These are phyloP conservation scores for Hydraecia micacea DNA, from an alignment of 2,888 invertebrate genomes.

Conservation along the genomic window DNA sequence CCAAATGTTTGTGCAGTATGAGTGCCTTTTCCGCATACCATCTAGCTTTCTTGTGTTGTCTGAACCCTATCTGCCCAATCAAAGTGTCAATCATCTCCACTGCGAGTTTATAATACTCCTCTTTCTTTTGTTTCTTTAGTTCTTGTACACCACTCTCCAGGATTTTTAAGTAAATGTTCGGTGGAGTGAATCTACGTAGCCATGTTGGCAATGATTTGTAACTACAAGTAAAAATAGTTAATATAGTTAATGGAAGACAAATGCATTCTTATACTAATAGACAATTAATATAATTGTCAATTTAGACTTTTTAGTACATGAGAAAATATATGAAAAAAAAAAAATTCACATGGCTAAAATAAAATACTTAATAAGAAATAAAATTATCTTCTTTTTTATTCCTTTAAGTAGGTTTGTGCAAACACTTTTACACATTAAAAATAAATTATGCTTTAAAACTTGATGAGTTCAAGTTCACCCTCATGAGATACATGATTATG, in stretches of 20 bases:
- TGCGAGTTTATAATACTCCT: slow-evolving; percentile 78
- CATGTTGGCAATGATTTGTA: slow-evolving; percentile 85
- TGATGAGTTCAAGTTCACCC: neutral
- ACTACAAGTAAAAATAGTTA: slow-evolving; percentile 68
- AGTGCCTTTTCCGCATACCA: slow-evolving; percentile 92
- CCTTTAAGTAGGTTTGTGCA: neutral
- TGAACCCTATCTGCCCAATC: slow-evolving; percentile 86
- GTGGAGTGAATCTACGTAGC: slow-evolving; percentile 91
- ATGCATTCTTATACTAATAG: no score
- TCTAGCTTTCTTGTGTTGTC: slow-evolving; percentile 84
- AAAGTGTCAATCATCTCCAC: slow-evolving; percentile 88
- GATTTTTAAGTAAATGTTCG: slow-evolving; percentile 83
- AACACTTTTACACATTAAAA: neutral
- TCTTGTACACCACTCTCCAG: slow-evolving; percentile 81
- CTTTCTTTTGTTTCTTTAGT: slow-evolving; percentile 77
- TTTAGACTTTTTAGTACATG: neutral
- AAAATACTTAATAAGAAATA: neutral
- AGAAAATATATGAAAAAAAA: neutral
- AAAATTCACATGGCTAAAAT: neutral
- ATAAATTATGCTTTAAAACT: neutral
- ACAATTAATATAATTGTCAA: neutral
- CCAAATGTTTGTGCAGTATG: slow-evolving; percentile 87
- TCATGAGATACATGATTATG: neutral
- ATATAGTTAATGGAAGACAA: slow-evolving; percentile 3
- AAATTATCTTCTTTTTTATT: neutral